phyloP scores from a whole-genome alignment of 2,113 vertebrate genomes.

The Micromys minutus region DNA sequence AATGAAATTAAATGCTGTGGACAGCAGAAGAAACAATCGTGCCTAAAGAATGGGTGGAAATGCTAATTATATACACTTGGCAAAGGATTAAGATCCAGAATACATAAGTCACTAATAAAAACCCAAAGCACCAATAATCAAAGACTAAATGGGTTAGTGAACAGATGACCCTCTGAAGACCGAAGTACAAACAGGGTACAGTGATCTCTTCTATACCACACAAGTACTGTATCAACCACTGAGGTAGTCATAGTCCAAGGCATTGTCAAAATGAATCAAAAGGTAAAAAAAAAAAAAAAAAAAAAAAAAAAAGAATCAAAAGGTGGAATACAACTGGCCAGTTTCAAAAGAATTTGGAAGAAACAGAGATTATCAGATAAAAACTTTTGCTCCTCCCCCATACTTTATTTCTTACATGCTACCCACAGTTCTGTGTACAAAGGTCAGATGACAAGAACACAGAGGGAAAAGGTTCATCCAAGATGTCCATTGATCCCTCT shows the following conservation, averaged over 20 bases:
- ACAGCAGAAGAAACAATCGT: neutral
- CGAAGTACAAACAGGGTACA: neutral
- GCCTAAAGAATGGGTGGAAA: neutral
- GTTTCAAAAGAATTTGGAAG: neutral
- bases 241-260: neutral
- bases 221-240: too few species aligned
- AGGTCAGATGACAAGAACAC: neutral
- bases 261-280: too few species aligned
- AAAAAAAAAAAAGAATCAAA: too few species aligned
- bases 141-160: neutral
- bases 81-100: neutral
- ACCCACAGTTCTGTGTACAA: neutral
- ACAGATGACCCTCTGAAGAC: neutral
- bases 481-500: too few species aligned
- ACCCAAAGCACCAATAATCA: neutral
- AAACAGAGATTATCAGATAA: neutral
- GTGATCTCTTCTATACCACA: neutral
- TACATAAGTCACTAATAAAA: neutral
- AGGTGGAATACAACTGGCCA: neutral
- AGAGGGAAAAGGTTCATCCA: fast-evolving
- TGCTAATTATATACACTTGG: neutral
- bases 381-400: neutral
- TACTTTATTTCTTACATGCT: neutral
- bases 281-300: too few species aligned
- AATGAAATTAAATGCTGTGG: neutral